Base-by-base conservation (phyloP, 2,888 invertebrate species). In the Nomada fabriciana region DNA sequence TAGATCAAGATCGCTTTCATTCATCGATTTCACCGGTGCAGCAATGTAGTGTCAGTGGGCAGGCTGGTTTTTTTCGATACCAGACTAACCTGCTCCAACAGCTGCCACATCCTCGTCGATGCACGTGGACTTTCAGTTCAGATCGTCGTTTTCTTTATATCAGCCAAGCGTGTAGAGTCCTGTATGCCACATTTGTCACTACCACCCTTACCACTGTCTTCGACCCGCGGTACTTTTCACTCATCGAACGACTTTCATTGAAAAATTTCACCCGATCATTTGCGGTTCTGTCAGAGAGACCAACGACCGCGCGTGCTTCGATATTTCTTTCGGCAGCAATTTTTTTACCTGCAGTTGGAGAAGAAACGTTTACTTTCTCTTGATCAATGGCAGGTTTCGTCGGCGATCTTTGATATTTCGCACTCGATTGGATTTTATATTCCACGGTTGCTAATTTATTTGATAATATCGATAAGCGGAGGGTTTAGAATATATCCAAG, bases 21-120 rank as follows among this genome's bases (percentile, higher is more conserved):
- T 89, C 82, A 82, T 85, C 76, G 88, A 88, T 88, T 89, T 90
- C 88, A 82, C 89, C 85, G 63, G 53, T 55, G 23, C 64, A 73
- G 78, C 20, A 70, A 75, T 70, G 70, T 55, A 50, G 76, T 80
- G 68, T 67, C 76, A 70, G 64, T 69, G 36, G 71, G 42, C 80
- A 69, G 75, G 71, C 76, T 71, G 82, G 70, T 85, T 85, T 88
- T 85, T 57, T 86, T 83, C 68, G 71, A 29, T 55, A 55, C 57
- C 80, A 60, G 69, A 42, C 70, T 74, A 88, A 88, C 85, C 82
- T 83, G 89, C 76, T 88, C 68, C 75, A 88, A 87, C 88, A 88
- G 86, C 84, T 88, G 87, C 83, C 50, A 77, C 79, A 77, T 86
- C 85, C 76, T 86, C 68, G 72, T 80, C 82, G 63, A 43, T 69